A percentile compares a stretch with the other conserved stretches of the same genome.
phyloP scores from a whole-genome alignment of 2,888 invertebrate genomes.

The Temnothorax rugatulus region DNA sequence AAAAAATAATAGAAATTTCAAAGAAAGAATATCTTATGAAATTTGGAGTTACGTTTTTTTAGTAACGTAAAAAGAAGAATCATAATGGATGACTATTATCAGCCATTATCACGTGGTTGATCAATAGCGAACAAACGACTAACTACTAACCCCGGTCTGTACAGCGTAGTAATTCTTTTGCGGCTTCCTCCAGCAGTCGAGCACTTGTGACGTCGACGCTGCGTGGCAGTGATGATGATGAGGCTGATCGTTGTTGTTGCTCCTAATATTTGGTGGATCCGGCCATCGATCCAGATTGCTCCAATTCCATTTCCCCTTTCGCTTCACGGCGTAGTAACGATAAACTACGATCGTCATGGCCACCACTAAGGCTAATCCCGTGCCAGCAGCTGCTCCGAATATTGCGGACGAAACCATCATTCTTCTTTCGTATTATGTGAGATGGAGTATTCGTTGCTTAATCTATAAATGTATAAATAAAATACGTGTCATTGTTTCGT shows the following conservation, averaged over 20 bases:
- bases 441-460: not conserved
- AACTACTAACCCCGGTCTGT: constrained; percentile 76
- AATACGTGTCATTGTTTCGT: not conserved
- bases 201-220: constrained; percentile 66
- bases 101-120: not conserved
- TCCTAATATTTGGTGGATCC: constrained; percentile 73
- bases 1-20: not conserved
- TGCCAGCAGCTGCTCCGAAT: constrained; percentile 90
- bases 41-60: not conserved
- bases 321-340: constrained; percentile 89
- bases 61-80: not conserved
- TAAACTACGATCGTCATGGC: constrained; percentile 90
- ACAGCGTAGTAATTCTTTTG: constrained; percentile 80
- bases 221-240: constrained; percentile 65
- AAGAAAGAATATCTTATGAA: not conserved
- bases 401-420: constrained; percentile 90
- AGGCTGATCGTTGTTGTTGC: constrained; percentile 40
- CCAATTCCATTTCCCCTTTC: constrained; percentile 88
- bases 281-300: constrained; percentile 88
- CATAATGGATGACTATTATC: not conserved
- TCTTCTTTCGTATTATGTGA: not conserved
- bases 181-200: constrained; percentile 79
- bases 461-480: constrained; percentile 7
- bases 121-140: not conserved
- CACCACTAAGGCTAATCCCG: constrained; percentile 89